Base-by-base conservation (phyloP, 2,797 vertebrate species). In the Apogon hyalosoma region DNA sequence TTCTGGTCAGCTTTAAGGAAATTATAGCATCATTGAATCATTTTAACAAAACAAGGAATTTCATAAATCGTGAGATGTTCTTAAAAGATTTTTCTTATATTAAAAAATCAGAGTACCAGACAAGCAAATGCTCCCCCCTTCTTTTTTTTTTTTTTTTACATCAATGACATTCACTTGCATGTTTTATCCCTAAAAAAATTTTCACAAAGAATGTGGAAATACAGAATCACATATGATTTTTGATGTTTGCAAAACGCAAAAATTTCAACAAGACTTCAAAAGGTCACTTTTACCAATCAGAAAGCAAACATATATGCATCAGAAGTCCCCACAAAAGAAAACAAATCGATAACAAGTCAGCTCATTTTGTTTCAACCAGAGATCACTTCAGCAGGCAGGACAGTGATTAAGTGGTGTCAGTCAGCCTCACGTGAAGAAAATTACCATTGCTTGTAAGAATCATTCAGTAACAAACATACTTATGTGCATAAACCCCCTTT, bases 151-250 rank as follows among this genome's bases (percentile, higher is more conserved):
- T 58, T 28, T 38, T 18, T 21, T 52, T 68, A 57, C 49, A 16
- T 33, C 15, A 55, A 28, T 19, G 7, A 3, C 38, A 7, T 48
- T 69, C 6, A 63, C 31, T 36, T 39, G 11, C 3, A 36, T 19
- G 1, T 38, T 12, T 52, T 11, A 41, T 66, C 52, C 28, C 1
- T 45, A 21, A 21, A 21, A 8, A 14, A 28, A 36, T 46, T 58
- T 36, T 19, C 41, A 63, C 11, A 63, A 69, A 61, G 14, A 72
- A 77, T 47, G 79, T 82, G 82, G 77, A 83, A 75, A 65, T 63
- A 16, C 42, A 56, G 49, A 53, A 62, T 62, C 16, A 63, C 46
- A 65, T 2, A 18, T 16, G 36, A 69, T 45, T 42, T 28, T 36
- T 61, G 49, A 33, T 67, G 41, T 70, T 79, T 82, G 41, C 52